These are phyloP conservation scores for Crotophaga sulcirostris DNA, from an alignment of 2,113 vertebrate species.

Conservation along the genomic window DNA sequence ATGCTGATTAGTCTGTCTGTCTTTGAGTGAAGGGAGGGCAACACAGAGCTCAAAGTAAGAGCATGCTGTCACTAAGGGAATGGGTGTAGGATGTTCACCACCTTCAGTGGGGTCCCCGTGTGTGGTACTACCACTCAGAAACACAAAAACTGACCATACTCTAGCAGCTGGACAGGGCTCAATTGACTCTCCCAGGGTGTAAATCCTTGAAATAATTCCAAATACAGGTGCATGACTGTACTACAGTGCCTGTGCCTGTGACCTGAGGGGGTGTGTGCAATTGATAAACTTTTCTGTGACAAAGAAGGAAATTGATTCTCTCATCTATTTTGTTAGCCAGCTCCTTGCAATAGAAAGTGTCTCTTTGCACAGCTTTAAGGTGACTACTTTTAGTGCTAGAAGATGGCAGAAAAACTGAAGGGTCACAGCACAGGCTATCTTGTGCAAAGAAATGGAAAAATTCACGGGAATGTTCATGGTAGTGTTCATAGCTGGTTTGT, in stretches of 20 bases:
- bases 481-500: neutral
- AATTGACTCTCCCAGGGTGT: rapidly evolving
- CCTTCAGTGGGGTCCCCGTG: neutral
- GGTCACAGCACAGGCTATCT: neutral
- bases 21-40: neutral
- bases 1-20: neutral
- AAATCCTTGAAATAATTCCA: neutral
- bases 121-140: neutral
- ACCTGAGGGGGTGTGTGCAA: neutral
- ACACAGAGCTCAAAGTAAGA: neutral
- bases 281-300: neutral
- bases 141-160: neutral
- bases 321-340: neutral
- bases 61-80: neutral
- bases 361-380: neutral
- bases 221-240: neutral
- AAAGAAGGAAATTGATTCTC: neutral
- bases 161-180: neutral
- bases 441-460: neutral
- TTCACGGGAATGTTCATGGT: neutral
- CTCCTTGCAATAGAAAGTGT: neutral
- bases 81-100: neutral
- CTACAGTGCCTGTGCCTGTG: neutral
- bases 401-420: neutral
- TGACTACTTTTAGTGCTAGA: neutral